Evolutionary conservation across 2,888 invertebrate species (phyloP), one percentile per base, ranked within the genome.

Genomic region (Tryphoninae sp.): DNA sequence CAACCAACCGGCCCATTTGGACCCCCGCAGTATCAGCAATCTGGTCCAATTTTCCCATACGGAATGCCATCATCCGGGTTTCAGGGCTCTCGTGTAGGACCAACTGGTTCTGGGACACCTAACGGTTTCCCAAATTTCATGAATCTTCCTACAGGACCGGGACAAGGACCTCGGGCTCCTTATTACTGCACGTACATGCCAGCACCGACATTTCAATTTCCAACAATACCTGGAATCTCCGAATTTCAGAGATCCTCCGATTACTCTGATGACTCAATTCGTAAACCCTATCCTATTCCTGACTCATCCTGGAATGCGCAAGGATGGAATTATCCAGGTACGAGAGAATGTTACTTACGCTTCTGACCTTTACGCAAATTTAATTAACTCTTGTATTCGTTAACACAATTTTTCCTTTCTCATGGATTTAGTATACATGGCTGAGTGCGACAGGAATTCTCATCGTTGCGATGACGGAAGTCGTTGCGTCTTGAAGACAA

Each of bases 401-500:
- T 13, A 16, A 16, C 19, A 13, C 11, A n/a, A 53, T 53, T n/a
- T 23, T 1, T 40, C 7, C 19, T 22, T 49, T 9, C 67, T 62
- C 3, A 7, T 1, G 16, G 6, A 11, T n/a, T 59, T 82, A 3
- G 86, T 51, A 16, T 80, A 67, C 26, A 26, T 40, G 8, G 61
- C 16, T 0, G 45, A 77, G 13, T 84, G 84, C 33, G 85, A 82
- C 51, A 40, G 19, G n/a, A 76, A 86, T 22, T 82, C 84, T 11
- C 69, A 68, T 33, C 82, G 79, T 7, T 92, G 91, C 74, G 58
- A 51, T 2, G 88, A 89, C 55, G 85, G 83, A 19, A 83, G 79
- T 19, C 59, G 49, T 1, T 96, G 96, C 87, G 92, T 96, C 3
- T 89, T 92, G 22, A 92, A 90, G 67, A 90, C 90, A 11, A 92